phyloP scores from a whole-genome alignment of 2,888 invertebrate species.

The Lysandra coridon region DNA sequence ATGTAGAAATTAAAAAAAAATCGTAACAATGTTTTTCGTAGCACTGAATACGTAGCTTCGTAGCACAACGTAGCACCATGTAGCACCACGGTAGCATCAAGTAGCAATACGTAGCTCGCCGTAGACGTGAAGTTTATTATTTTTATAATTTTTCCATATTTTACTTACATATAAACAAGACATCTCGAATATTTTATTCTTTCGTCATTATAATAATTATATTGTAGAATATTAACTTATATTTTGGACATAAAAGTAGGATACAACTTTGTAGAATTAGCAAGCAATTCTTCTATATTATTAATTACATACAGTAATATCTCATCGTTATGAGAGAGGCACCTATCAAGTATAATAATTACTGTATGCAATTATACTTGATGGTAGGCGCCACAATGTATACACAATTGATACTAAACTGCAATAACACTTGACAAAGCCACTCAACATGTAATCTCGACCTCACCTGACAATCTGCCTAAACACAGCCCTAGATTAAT shows the following conservation, averaged over 20 bases:
- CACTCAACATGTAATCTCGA: slow-evolving; percentile 19
- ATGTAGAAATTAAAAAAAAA: too few relatives aligned
- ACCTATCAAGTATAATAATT: background rate
- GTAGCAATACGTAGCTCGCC: too few relatives aligned
- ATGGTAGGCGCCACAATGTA: slow-evolving; percentile 13
- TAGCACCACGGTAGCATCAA: background rate
- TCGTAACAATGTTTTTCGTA: background rate
- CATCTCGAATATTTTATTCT: too few relatives aligned
- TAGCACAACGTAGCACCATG: background rate
- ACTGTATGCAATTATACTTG: background rate
- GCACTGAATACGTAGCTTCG: background rate
- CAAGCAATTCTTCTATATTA: too few relatives aligned
- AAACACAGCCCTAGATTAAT: slow-evolving; percentile 35
- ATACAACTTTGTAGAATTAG: too few relatives aligned
- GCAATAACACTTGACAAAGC: slow-evolving; percentile 18
- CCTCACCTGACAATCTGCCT: slow-evolving; percentile 21
- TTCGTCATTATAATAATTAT: too few relatives aligned
- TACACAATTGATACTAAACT: slow-evolving; percentile 8
- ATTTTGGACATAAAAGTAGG: too few relatives aligned
- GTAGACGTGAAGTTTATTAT: too few relatives aligned
- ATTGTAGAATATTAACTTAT: background rate
- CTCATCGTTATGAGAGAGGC: background rate
- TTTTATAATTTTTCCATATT: too few relatives aligned
- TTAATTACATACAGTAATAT: background rate
- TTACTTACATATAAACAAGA: too few relatives aligned